Evolutionary conservation across 2,113 vertebrate genomes (phyloP).

Genomic region (Oxyura jamaicensis): DNA sequence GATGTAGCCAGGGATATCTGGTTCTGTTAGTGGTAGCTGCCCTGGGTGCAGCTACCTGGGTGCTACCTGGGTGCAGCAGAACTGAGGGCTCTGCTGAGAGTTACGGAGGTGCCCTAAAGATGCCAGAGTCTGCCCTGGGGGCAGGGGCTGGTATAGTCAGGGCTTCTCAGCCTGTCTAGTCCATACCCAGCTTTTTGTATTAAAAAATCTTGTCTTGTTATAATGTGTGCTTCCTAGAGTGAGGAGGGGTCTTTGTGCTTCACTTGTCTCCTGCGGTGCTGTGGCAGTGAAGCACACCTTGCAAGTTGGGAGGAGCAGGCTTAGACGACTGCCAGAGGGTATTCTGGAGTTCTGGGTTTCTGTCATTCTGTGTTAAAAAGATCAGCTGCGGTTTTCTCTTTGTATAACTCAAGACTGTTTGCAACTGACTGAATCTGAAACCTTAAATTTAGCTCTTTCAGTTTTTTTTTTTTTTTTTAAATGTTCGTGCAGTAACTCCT

Average conservation of each 20-base stretch:
- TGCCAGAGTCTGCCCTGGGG: background rate
- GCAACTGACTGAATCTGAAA: background rate
- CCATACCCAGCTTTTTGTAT: background rate
- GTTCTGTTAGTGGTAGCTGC: background rate
- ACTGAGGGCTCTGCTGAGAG: rapidly evolving
- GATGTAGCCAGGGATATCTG: background rate
- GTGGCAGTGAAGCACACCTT: background rate
- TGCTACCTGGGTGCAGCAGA: too few species aligned
- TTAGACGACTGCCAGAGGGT: background rate
- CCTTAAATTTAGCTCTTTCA: background rate
- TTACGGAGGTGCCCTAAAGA: background rate
- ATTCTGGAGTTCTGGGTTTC: background rate
- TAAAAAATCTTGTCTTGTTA: background rate
- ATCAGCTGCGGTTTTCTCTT: background rate
- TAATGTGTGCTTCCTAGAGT: background rate
- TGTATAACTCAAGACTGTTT: background rate
- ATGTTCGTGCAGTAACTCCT: background rate
- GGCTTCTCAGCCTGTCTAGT: background rate
- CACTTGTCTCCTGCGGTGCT: background rate
- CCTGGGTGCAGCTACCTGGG: too few species aligned
- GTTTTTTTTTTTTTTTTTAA: background rate
- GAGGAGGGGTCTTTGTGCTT: background rate
- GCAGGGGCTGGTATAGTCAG: background rate
- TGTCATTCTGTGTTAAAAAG: background rate
- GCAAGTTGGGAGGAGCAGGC: background rate